A percentile compares a stretch with the other conserved stretches of the same genome.
These are phyloP conservation scores for Acanthosoma haemorrhoidale DNA, from an alignment of 2,888 invertebrate genomes.

Conservation along the genomic window DNA sequence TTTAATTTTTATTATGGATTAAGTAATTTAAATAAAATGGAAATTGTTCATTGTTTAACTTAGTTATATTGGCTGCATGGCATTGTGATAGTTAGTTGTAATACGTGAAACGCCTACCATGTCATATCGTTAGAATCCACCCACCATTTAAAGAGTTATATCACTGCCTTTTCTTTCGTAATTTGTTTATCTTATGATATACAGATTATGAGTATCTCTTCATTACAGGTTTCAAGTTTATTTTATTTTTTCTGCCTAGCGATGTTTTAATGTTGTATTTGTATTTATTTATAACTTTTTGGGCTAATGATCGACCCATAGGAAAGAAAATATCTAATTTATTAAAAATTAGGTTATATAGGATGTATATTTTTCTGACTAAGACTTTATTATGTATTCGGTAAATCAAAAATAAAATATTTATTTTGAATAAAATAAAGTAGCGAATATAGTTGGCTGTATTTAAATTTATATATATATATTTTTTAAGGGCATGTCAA, in stretches of 20 bases:
- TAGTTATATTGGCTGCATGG: neutral
- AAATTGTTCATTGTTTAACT: conserved; percentile 7
- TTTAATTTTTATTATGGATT: neutral
- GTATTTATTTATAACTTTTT: neutral
- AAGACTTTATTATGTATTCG: too few relatives aligned
- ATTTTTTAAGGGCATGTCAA: too few relatives aligned
- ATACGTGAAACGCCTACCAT: conserved; percentile 11
- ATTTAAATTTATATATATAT: too few relatives aligned
- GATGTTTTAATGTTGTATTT: neutral
- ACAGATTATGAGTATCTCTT: conserved; percentile 26
- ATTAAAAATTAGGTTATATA: too few relatives aligned
- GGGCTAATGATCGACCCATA: neutral
- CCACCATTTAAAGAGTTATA: conserved; percentile 12
- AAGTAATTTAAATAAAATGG: neutral
- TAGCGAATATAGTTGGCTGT: too few relatives aligned
- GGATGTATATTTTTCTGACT: conserved; percentile 2
- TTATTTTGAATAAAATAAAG: too few relatives aligned
- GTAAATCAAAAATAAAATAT: too few relatives aligned
- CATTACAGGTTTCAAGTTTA: conserved; percentile 22
- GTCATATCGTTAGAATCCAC: neutral
- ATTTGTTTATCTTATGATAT: conserved; percentile 23
- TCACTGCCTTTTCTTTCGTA: conserved; percentile 17
- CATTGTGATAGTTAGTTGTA: neutral
- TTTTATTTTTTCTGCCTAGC: neutral
- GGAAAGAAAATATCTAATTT: too few relatives aligned